These are phyloP conservation scores for Eurystomus gularis DNA, from an alignment of 2,113 vertebrate genomes.

Conservation along the genomic window DNA sequence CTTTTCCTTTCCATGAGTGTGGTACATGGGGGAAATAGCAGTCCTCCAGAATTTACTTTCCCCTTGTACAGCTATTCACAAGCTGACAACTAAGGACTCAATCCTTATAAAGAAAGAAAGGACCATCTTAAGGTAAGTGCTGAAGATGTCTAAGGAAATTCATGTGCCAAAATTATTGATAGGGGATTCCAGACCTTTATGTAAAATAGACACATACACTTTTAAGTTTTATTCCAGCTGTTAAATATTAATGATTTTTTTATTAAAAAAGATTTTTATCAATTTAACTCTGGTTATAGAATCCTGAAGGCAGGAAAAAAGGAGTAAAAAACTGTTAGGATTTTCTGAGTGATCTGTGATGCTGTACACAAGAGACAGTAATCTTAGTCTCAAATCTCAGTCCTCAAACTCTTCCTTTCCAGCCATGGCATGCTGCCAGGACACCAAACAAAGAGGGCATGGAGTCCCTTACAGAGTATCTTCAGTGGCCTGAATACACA, in stretches of 20 bases:
- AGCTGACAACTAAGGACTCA: not conserved
- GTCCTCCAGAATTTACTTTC: not conserved
- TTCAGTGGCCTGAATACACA: not conserved
- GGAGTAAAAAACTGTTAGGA: not conserved
- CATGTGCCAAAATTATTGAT: not conserved
- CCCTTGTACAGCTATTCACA: not conserved
- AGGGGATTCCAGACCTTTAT: not conserved
- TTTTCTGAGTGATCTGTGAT: not conserved
- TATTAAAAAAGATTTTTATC: slow-evolving; percentile 9
- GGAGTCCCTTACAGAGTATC: not conserved
- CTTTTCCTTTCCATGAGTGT: fast-evolving
- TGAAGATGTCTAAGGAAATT: not conserved
- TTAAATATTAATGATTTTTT: slow-evolving; percentile 13
- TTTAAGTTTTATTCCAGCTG: not conserved
- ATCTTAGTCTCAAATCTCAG: not conserved
- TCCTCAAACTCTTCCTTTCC: not conserved
- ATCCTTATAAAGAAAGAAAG: not conserved
- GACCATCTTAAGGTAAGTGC: not conserved
- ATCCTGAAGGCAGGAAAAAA: not conserved
- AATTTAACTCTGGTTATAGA: not conserved
- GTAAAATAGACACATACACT: not conserved
- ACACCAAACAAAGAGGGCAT: not conserved
- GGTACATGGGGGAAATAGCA: fast-evolving
- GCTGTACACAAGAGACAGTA: not conserved
- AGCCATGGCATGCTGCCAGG: fast-evolving